Evolutionary conservation across 2,113 vertebrate species (phyloP).

Genomic region (Pluvialis apricaria): DNA sequence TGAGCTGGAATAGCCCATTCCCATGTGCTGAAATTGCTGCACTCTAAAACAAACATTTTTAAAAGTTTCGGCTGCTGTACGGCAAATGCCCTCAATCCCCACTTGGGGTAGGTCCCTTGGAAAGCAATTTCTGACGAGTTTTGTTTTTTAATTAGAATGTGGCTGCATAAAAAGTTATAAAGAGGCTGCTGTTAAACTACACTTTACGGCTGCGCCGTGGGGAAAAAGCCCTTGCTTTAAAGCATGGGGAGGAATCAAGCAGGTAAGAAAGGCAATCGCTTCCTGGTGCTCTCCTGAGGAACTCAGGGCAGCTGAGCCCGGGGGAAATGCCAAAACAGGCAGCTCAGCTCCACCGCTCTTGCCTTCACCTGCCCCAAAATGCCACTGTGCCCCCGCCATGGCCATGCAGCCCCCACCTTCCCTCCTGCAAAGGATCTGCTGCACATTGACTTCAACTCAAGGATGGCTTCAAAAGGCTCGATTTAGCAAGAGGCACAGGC

Average conservation of each 20-base stretch:
- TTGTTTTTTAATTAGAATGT: slow-evolving; percentile 37
- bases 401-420: not conserved
- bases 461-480: not conserved
- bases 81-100: not conserved
- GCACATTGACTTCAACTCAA: not conserved
- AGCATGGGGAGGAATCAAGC: not conserved
- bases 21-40: not conserved
- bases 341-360: not conserved
- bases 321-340: not conserved
- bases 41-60: not conserved
- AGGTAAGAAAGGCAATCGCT: not conserved
- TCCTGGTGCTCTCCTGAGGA: not conserved
- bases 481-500: not conserved
- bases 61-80: not conserved
- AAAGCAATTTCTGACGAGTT: slow-evolving; percentile 29
- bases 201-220: not conserved
- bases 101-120: not conserved
- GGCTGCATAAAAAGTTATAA: not conserved
- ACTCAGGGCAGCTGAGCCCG: not conserved
- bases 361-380: not conserved
- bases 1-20: not conserved
- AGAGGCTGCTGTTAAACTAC: not conserved
- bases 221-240: not conserved
- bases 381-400: fast-evolving
- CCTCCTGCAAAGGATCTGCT: not conserved